Evolutionary conservation across 1,140 invertebrate species (phyloP).

Genomic region (Rhopalosiphum padi): DNA sequence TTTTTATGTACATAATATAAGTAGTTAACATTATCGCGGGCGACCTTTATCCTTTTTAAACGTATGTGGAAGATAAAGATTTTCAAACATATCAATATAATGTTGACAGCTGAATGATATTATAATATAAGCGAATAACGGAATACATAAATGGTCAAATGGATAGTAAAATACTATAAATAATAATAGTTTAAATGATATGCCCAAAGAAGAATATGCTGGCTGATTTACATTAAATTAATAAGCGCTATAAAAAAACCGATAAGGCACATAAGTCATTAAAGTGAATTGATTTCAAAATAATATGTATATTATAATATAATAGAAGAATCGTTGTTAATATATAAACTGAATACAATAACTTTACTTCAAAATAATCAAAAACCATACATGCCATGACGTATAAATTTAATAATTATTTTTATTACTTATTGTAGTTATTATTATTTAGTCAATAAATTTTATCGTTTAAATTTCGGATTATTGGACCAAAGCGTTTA

Average conservation of each 20-base stretch:
- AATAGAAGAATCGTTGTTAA: not conserved
- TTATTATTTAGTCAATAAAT: not conserved
- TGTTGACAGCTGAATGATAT: not conserved
- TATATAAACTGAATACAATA: not conserved
- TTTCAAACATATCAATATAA: not conserved
- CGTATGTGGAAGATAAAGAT: not conserved
- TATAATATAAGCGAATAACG: not conserved
- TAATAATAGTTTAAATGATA: not conserved
- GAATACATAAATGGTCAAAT: no score
- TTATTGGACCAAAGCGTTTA: not conserved
- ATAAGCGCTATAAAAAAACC: not conserved
- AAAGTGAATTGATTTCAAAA: not conserved
- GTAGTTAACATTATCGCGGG: not conserved
- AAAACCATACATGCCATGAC: not conserved
- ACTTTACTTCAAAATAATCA: not conserved
- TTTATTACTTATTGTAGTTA: not conserved
- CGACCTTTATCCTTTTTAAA: not conserved
- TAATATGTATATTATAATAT: not conserved
- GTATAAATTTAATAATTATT: not conserved
- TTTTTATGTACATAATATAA: not conserved
- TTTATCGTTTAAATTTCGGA: not conserved
- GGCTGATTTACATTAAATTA: not conserved
- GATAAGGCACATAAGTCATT: not conserved
- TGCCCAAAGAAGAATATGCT: not conserved
- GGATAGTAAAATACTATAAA: not conserved